These are phyloP conservation scores for Tenthredo livida DNA, from an alignment of 2,888 invertebrate species.

Conservation along the genomic window DNA sequence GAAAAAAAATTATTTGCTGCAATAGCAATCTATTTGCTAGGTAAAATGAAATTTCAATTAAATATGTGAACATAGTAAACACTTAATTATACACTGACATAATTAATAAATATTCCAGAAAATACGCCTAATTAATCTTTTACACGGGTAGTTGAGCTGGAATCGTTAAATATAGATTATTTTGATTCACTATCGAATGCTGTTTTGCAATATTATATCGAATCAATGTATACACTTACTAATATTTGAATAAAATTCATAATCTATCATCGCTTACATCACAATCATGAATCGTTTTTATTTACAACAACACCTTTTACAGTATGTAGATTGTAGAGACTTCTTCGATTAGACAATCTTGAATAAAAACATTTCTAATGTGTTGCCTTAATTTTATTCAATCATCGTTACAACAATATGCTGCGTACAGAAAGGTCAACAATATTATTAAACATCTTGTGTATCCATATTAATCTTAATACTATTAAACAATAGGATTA, in stretches of 20 bases:
- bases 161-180: neutral
- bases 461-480: constrained; percentile 74
- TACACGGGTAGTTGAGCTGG: neutral
- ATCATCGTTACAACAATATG: constrained; percentile 75
- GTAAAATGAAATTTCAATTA: neutral
- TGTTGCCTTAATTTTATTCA: constrained; percentile 75
- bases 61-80: neutral
- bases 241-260: constrained; percentile 43
- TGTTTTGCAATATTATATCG: constrained; percentile 16
- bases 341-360: neutral
- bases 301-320: neutral
- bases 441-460: constrained; percentile 76
- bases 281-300: neutral
- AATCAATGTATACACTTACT: constrained; percentile 30
- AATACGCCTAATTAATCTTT: neutral
- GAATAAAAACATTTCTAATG: neutral
- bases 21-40: neutral
- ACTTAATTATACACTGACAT: neutral
- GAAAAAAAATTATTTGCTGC: neutral
- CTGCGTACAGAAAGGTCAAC: constrained; percentile 74
- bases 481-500: constrained; percentile 76
- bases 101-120: neutral
- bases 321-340: neutral
- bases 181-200: neutral
- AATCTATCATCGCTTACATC: constrained; percentile 19